Base-by-base conservation (phyloP, 1,140 invertebrate genomes). In the Pseudachorutes palmiensis region DNA sequence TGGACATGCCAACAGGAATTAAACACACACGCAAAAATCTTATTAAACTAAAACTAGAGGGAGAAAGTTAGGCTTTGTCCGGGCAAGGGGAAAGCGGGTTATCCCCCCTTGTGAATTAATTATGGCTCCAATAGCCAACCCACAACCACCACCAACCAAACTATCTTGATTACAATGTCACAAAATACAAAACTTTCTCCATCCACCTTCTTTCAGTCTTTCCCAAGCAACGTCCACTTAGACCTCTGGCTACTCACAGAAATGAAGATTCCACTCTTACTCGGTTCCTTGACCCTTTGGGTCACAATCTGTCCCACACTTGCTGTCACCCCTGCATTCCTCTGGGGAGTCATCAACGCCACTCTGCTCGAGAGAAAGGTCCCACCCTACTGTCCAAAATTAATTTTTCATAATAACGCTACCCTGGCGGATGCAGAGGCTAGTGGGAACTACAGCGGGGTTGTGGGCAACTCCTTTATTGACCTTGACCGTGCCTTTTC, bases 331-430 rank as follows among this genome's bases (percentile, higher is more conserved):
- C 61, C 61, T 3, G 14, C 41, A 41, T 63, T 36, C 24, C 33
- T 63, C 14, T 63, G 61, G 61, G 41, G 12, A 9, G 36, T 48
- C 12, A 26, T 63, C 2, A 63, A 63, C 24, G 22, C 41, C 12
- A 63, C 30, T 2, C 33, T 63, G 14, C 9, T n/a, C 2, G 61
- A 63, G 36, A 5, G 31, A 41, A 63, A 48, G 28, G 24, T 41
- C 31, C 61, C 61, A 12, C 2, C 3, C 2, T 28, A 63, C 33
- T 63, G 61, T 48, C 3, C 61, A 14, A 63, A 48, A 29, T 14
- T 63, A 24, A 28, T 63, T 5, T 41, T 63, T 28, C 30, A 36
- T 14, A 63, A 48, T 29, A 63, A 63, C 24, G 5, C 26, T 12
- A 45, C 61, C n/a, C 22, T 48, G 61, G 61, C 30, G 3, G 31